Evolutionary conservation across 2,113 vertebrate genomes (phyloP), one percentile per base, ranked within the genome.

Genomic region (Kryptolebias marmoratus): DNA sequence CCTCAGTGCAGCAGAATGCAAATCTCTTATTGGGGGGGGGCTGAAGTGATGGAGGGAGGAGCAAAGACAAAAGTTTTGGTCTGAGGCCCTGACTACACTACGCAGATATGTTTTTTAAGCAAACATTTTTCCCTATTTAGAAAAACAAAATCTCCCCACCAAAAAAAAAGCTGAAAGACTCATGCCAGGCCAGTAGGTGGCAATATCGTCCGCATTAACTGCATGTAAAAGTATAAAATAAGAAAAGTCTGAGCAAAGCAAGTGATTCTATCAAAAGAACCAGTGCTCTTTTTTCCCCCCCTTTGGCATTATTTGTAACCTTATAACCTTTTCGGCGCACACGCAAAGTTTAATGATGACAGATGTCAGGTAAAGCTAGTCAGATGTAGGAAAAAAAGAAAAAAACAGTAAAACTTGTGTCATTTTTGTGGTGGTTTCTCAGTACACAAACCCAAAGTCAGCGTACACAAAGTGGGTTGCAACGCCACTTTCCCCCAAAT

Each of bases 61-160:
- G 52, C 64, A 64, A 56, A 62, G 52, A 73, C 74, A 67, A 68
- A 22, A 55, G 50, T 86, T 84, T 73, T 82, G 85, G 82, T 86
- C 50, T 27, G 50, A 53, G 50, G 50, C n/a, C 50, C 50, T 18
- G n/a, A 53, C 50, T 53, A 53, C 50, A 53, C 50, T 53, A 27
- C 50, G 22, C 16, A 18, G 48, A 49, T 52, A 52, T n/a, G n/a
- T 48, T 13, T 45, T 2, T 52, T 10, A n/a, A n/a, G 2, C 9
- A 9, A 52, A 52, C n/a, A 22, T 53, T 53, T 50, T 53, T 27
- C 14, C 2, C 50, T 27, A 9, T 2, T 22, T 53, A 2, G 1
- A 53, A n/a, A 27, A 27, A 53, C 22, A 27, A n/a, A 11, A 49
- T 6, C 2, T 15, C 7, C 3, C 3, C 50, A 11, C 39, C 9